Percentiles rank a stretch among this genome's conserved stretches.
Evolutionary conservation across 2,113 vertebrate species (phyloP).

Genomic region (Psilopsiagon aymara): DNA sequence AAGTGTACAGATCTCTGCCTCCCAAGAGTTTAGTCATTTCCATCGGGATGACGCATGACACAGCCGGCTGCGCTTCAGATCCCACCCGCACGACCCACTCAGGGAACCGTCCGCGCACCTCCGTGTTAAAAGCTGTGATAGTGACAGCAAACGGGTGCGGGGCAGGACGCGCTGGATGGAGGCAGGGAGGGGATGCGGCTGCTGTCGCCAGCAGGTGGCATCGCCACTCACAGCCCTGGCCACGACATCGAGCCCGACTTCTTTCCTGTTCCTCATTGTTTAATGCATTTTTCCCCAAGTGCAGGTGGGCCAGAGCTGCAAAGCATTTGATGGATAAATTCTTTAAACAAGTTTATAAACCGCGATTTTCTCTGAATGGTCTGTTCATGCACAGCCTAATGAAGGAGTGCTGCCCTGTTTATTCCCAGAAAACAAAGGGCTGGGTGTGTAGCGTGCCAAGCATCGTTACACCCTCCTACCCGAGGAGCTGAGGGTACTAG

Average conservation of each 20-base stretch:
- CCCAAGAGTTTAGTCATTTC: neutral
- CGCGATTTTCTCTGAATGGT: neutral
- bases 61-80: neutral
- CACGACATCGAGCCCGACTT: neutral
- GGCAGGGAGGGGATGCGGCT: neutral
- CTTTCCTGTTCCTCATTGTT: too few relatives aligned
- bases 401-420: neutral
- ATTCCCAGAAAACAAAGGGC: neutral
- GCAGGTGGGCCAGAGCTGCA: neutral
- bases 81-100: neutral
- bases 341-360: neutral
- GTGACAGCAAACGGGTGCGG: neutral
- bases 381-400: neutral
- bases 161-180: neutral
- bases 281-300: too few relatives aligned
- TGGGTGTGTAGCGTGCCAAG: neutral
- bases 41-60: neutral
- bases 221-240: neutral
- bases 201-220: constrained; percentile 59
- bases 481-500: neutral
- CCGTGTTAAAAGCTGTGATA: rapidly evolving
- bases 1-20: neutral
- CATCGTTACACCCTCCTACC: neutral
- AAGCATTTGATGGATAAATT: neutral
- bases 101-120: rapidly evolving